phyloP scores from a whole-genome alignment of 2,113 vertebrate genomes.

The Scalopus aquaticus region DNA sequence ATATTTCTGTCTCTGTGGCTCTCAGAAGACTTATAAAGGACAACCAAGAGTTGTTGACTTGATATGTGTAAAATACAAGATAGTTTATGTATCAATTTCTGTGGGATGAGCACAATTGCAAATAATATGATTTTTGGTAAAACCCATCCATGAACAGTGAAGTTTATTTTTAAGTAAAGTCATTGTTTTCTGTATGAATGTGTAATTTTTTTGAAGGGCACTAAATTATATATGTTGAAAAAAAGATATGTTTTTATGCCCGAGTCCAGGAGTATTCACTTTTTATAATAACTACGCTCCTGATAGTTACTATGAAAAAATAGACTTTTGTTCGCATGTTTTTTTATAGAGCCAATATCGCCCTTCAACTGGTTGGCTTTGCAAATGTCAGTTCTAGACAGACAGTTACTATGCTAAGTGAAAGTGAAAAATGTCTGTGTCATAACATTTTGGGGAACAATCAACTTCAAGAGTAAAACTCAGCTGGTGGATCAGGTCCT shows the following conservation, averaged over 20 bases:
- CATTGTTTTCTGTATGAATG: neutral
- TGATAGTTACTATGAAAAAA: slow-evolving; percentile 13
- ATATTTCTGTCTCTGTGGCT: neutral
- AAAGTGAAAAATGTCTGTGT: slow-evolving; percentile 6
- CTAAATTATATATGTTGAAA: neutral
- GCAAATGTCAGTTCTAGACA: slow-evolving; percentile 11
- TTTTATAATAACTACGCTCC: slow-evolving; percentile 21
- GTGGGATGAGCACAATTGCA: neutral
- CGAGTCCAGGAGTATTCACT: neutral
- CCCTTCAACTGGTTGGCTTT: neutral
- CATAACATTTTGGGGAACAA: neutral
- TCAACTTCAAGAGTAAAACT: neutral
- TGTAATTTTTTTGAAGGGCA: neutral
- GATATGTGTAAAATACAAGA: neutral
- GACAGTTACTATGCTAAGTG: neutral
- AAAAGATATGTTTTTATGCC: neutral
- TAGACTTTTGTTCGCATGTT: slow-evolving; percentile 9
- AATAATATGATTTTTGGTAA: slow-evolving; percentile 52
- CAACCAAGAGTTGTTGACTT: neutral
- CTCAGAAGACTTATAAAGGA: neutral
- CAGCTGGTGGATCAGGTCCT: neutral
- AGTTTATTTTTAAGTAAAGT: neutral
- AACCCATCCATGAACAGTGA: neutral
- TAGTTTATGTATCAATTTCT: neutral
- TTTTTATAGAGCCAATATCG: neutral